Evolutionary conservation across 2,797 vertebrate genomes (phyloP).

Genomic region (Pempheris klunzingeri): DNA sequence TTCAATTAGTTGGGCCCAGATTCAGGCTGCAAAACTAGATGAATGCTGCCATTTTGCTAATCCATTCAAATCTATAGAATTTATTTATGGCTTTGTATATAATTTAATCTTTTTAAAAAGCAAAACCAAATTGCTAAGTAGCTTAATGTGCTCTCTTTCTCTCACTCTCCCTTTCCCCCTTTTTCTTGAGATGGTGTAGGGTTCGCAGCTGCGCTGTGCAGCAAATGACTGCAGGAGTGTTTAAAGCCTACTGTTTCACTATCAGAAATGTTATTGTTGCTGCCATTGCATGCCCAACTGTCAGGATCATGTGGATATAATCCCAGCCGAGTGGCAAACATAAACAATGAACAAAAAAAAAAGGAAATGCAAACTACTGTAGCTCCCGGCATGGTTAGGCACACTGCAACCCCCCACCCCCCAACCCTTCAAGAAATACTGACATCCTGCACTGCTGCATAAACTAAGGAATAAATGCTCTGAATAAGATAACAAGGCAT

Average conservation of each 20-base stretch:
- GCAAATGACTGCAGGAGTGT: slow-evolving; percentile 73
- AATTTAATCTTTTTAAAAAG: slow-evolving; percentile 77
- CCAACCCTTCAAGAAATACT: slow-evolving; percentile 44
- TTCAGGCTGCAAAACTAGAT: slow-evolving; percentile 59
- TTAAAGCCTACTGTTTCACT: slow-evolving; percentile 71
- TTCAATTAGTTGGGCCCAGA: slow-evolving; percentile 54
- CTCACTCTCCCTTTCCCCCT: not conserved
- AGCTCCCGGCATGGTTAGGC: slow-evolving; percentile 62
- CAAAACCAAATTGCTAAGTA: slow-evolving; percentile 72
- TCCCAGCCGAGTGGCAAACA: slow-evolving; percentile 77
- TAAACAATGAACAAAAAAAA: slow-evolving; percentile 73
- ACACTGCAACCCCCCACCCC: slow-evolving; percentile 16
- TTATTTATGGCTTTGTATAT: slow-evolving; percentile 73
- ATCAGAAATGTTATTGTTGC: slow-evolving; percentile 68
- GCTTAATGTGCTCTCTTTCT: slow-evolving; percentile 72
- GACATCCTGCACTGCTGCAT: slow-evolving; percentile 37
- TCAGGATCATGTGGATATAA: slow-evolving; percentile 77
- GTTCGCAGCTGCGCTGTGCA: slow-evolving; percentile 61
- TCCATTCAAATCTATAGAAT: slow-evolving; percentile 77
- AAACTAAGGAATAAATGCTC: slow-evolving; percentile 41
- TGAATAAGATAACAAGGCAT: slow-evolving; percentile 37
- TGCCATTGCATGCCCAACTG: slow-evolving; percentile 63
- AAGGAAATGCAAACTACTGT: slow-evolving; percentile 62
- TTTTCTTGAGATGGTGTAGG: slow-evolving; percentile 33
- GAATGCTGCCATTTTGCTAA: slow-evolving; percentile 70